Conservation (phyloP, 2,888 invertebrate species). For the Danaus chrysippus region DNA sequence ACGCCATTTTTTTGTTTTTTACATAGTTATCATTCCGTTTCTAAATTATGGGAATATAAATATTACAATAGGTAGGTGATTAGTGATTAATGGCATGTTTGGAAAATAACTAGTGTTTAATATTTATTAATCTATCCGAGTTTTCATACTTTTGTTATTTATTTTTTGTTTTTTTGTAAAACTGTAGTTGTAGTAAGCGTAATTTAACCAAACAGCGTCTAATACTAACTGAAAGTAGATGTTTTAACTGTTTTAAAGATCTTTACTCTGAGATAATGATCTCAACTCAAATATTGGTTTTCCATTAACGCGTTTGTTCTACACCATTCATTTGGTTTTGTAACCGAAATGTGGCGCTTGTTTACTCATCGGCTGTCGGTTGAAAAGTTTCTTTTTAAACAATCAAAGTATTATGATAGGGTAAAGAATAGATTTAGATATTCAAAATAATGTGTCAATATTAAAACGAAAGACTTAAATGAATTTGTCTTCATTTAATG, state of each 20-base stretch:
- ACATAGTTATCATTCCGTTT: constrained; percentile 11
- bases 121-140: too few species aligned
- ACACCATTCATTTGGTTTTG: constrained; percentile 22
- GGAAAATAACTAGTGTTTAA: too few species aligned
- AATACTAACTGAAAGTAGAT: constrained; percentile 17
- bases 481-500: too few species aligned
- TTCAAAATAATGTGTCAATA: too few species aligned
- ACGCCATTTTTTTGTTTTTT: constrained; percentile 22
- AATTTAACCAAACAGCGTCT: background rate
- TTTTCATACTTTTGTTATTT: too few species aligned
- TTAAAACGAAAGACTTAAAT: too few species aligned
- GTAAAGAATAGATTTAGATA: too few species aligned
- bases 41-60: constrained; percentile 4
- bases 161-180: too few species aligned
- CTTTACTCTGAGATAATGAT: constrained; percentile 30
- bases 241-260: constrained; percentile 23
- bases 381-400: background rate
- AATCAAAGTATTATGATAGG: too few species aligned
- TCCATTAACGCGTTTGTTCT: constrained; percentile 37
- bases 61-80: too few species aligned
- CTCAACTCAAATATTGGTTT: constrained; percentile 34
- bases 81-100: too few species aligned
- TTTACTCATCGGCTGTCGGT: constrained; percentile 21
- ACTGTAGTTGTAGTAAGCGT: background rate
- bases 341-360: constrained; percentile 22